Percentiles rank a stretch among this genome's conserved stretches.
phyloP scores from a whole-genome alignment of 2,113 vertebrate genomes.

The Galemys pyrenaicus region DNA sequence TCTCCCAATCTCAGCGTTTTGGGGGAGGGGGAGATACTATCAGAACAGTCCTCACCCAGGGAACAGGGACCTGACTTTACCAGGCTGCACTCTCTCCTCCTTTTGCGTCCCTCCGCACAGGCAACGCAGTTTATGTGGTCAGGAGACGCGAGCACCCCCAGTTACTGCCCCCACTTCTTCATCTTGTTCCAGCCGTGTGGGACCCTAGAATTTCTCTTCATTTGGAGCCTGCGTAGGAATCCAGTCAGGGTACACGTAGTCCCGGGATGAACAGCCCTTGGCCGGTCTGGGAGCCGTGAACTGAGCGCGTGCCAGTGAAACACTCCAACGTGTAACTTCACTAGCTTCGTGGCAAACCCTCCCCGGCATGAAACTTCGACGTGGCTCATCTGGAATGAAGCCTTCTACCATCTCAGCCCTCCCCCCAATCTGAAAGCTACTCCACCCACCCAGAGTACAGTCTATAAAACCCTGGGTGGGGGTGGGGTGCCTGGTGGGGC shows the following conservation, averaged over 20 bases:
- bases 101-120: background rate
- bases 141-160: background rate
- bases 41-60: background rate
- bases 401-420: background rate
- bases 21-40: background rate
- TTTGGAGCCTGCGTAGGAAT: background rate
- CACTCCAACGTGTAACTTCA: background rate
- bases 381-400: background rate
- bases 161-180: background rate
- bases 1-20: background rate
- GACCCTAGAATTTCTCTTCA: background rate
- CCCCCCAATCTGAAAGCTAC: background rate
- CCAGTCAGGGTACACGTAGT: background rate
- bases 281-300: background rate
- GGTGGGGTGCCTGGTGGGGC: no score
- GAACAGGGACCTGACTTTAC: background rate
- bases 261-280: background rate
- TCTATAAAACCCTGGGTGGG: background rate
- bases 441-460: background rate
- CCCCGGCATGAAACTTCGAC: background rate
- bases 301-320: background rate
- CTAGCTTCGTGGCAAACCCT: background rate
- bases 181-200: background rate
- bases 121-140: background rate
- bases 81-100: background rate